Evolutionary conservation across 1,140 invertebrate genomes (phyloP).

Genomic region (Alviniconcha marisindica): DNA sequence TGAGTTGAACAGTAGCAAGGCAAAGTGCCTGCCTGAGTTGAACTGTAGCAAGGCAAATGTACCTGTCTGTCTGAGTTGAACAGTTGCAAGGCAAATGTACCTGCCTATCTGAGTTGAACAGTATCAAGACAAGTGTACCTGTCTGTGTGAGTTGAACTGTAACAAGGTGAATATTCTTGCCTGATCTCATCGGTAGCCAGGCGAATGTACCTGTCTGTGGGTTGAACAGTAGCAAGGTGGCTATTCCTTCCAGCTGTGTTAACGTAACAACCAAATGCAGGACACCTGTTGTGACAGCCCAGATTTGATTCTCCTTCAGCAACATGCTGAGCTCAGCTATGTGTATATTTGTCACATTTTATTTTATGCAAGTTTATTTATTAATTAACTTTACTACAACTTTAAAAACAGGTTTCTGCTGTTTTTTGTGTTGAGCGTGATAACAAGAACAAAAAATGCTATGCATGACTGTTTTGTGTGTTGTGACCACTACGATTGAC

Average conservation of each 20-base stretch:
- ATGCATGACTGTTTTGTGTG: not conserved
- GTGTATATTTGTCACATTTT: not conserved
- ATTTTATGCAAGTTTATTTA: not conserved
- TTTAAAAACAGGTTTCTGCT: no score
- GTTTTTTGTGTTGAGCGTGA: no score
- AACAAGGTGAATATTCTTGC: constrained; percentile 82
- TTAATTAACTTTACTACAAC: not conserved
- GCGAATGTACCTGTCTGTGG: constrained; percentile 81
- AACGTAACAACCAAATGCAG: no score
- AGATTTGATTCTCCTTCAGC: no score
- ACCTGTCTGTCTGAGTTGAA: constrained; percentile 86
- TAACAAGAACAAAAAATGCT: not conserved
- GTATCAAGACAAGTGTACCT: constrained; percentile 85
- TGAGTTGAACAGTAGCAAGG: constrained; percentile 89
- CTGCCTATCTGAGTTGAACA: constrained; percentile 85
- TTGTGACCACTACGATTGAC: not conserved
- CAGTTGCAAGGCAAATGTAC: constrained; percentile 85
- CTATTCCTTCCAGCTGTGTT: not conserved
- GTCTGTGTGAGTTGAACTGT: constrained; percentile 87
- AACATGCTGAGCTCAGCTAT: no score
- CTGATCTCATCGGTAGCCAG: constrained; percentile 89
- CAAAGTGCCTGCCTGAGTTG: constrained; percentile 84
- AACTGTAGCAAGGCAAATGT: constrained; percentile 86
- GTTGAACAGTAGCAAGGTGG: constrained; percentile 88
- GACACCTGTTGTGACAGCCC: no score